phyloP scores from a whole-genome alignment of 1,140 invertebrate genomes.

The Ips typographus region DNA sequence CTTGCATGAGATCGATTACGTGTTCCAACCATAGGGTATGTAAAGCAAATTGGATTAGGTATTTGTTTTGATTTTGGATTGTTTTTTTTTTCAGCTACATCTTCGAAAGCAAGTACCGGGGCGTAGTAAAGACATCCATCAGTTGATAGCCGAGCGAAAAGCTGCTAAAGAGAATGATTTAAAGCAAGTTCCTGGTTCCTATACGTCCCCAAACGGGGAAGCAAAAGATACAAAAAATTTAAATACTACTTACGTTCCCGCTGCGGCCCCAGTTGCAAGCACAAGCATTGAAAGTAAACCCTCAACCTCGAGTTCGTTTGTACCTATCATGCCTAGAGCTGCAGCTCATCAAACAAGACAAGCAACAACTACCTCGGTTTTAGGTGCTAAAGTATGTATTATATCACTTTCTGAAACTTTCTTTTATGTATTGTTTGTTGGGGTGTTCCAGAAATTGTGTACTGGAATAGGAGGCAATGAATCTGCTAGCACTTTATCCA shows the following conservation, averaged over 20 bases:
- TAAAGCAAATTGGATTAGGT: background rate
- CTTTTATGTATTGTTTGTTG: no score
- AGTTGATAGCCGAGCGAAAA: slow-evolving; percentile 42
- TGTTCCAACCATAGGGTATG: slow-evolving; percentile 47
- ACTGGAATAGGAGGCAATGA: no score
- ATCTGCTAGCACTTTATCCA: background rate
- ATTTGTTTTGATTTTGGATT: no score
- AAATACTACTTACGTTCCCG: slow-evolving; percentile 37
- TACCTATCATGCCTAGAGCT: slow-evolving; percentile 32
- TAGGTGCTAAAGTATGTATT: slow-evolving; percentile 24
- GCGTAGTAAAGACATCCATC: slow-evolving; percentile 43
- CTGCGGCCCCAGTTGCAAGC: slow-evolving; percentile 30
- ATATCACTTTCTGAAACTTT: no score
- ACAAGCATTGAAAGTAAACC: slow-evolving; percentile 24
- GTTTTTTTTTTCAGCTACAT: slow-evolving; percentile 37
- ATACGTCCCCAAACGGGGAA: slow-evolving; percentile 38
- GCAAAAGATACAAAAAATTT: slow-evolving; percentile 32
- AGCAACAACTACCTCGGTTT: slow-evolving; percentile 32
- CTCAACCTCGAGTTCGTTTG: slow-evolving; percentile 24
- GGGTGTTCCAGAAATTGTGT: no score
- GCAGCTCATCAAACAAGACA: slow-evolving; percentile 22
- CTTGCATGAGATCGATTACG: slow-evolving; percentile 44
- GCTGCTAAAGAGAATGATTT: slow-evolving; percentile 42
- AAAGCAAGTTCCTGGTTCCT: slow-evolving; percentile 30
- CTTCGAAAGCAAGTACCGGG: slow-evolving; percentile 41